These are phyloP conservation scores for Stenoptilia bipunctidactyla DNA, from an alignment of 2,888 invertebrate species.

Conservation along the genomic window DNA sequence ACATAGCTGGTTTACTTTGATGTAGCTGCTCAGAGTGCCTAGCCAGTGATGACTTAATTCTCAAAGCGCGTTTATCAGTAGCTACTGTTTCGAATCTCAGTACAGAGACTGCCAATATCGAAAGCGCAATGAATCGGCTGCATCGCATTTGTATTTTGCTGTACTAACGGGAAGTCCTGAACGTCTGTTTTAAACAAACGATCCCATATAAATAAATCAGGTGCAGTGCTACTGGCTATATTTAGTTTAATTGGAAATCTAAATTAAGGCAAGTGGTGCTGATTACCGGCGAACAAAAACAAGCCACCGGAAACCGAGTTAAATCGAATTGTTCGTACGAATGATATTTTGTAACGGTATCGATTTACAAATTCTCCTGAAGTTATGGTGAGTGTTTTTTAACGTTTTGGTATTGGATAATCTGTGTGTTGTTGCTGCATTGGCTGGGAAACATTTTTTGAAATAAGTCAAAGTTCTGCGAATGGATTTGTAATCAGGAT, in stretches of 20 bases:
- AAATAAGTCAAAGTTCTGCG: too few species aligned
- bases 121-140: background rate
- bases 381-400: constrained; percentile 40
- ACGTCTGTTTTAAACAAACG: constrained; percentile 26
- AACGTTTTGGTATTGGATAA: too few species aligned
- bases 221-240: constrained; percentile 30
- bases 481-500: too few species aligned
- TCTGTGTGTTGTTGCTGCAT: too few species aligned
- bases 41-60: background rate
- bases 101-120: background rate
- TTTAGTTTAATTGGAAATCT: constrained; percentile 37
- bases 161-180: constrained; percentile 30
- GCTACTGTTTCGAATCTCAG: background rate
- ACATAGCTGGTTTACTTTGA: background rate
- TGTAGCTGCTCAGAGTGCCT: background rate
- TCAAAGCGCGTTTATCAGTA: background rate
- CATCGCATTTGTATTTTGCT: background rate
- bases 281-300: background rate
- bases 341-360: constrained; percentile 40
- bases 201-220: constrained; percentile 25
- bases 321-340: constrained; percentile 23
- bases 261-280: constrained; percentile 13
- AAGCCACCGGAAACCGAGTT: background rate
- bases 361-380: constrained; percentile 25
- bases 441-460: background rate